Conservation (phyloP, 1,140 invertebrate species). For the Drosophila tsacasi region DNA sequence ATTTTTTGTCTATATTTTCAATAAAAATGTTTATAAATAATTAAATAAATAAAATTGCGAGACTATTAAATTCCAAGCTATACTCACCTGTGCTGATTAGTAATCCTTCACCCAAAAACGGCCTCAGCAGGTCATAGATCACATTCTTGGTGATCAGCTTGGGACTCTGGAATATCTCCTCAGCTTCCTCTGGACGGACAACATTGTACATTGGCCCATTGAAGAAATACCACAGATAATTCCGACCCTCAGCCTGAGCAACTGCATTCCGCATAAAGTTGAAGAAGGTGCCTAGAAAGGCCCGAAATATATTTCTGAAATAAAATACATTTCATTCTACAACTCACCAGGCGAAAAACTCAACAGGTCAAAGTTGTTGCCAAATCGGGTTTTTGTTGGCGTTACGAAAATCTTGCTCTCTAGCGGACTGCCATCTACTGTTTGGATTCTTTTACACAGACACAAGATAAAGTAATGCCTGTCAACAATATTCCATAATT, state of each 20-base stretch:
- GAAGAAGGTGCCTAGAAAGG: constrained; percentile 37
- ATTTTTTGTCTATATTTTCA: constrained; percentile 86
- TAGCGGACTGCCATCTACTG: constrained; percentile 60
- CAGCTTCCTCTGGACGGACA: constrained; percentile 64
- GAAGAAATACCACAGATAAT: constrained; percentile 63
- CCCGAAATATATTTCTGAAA: not conserved
- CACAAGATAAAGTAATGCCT: constrained; percentile 52
- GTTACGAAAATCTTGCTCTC: constrained; percentile 44
- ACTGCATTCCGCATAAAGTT: constrained; percentile 41
- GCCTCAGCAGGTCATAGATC: constrained; percentile 86
- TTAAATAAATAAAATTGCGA: too few relatives aligned
- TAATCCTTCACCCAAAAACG: constrained; percentile 89
- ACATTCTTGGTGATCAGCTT: constrained; percentile 66
- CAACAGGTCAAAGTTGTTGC: constrained; percentile 78
- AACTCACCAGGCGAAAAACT: constrained; percentile 51
- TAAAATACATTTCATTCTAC: not conserved
- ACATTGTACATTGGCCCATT: constrained; percentile 59
- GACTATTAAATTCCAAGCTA: too few relatives aligned
- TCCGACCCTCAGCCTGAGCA: constrained; percentile 32
- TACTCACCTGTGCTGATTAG: constrained; percentile 87
- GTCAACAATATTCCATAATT: constrained; percentile 40
- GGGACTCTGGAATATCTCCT: constrained; percentile 69
- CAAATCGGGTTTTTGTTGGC: constrained; percentile 60
- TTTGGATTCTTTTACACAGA: constrained; percentile 53
- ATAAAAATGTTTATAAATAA: not conserved